Base-by-base conservation (phyloP, 2,113 vertebrate genomes). In the Seriola rivoliana region DNA sequence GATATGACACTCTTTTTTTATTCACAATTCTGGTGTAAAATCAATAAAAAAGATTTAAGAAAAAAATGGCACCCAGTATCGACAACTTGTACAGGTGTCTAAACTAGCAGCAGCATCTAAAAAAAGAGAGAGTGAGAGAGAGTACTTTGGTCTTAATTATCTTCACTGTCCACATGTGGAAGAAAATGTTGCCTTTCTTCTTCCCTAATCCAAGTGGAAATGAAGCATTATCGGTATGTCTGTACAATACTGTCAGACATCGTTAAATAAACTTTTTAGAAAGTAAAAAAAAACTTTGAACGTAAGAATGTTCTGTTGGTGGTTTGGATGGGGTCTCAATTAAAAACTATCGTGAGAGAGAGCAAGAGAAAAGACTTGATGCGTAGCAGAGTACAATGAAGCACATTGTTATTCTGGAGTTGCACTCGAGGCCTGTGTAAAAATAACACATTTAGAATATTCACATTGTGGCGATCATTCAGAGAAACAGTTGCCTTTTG, bases 311-410 rank as follows among this genome's bases (percentile, higher is more conserved):
- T 67, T 46, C 78, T 79, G 64, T 57, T 58, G 42, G 42, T 78
- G 57, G 8, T 80, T 86, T 87, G 50, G 72, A 81, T 74, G 29
- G 46, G 54, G 52, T 73, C 77, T 79, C 87, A 79, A 84, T 87
- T 92, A 80, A 85, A 87, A 87, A 54, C 57, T 59, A 71, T 36
- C 4, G 10, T 57, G 54, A 75, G 48, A 55, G 62, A 54, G 81
- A 86, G 75, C 81, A 86, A 86, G 73, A 65, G 68, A 65, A 78
- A 75, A 71, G 75, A 60, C 75, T 42, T 64, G 71, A 78, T 81
- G 62, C 76, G 58, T 66, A 76, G 58, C 36, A 1, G 63, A 80
- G 64, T 46, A 73, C 66, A 70, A 66, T 34, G 32, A 62, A 44
- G 52, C 36, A 54, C 40, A 80, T 84, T 86, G 69, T 80, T 79